Conservation (phyloP, 2,797 vertebrate species). For the Hephaestus fuliginosus region DNA sequence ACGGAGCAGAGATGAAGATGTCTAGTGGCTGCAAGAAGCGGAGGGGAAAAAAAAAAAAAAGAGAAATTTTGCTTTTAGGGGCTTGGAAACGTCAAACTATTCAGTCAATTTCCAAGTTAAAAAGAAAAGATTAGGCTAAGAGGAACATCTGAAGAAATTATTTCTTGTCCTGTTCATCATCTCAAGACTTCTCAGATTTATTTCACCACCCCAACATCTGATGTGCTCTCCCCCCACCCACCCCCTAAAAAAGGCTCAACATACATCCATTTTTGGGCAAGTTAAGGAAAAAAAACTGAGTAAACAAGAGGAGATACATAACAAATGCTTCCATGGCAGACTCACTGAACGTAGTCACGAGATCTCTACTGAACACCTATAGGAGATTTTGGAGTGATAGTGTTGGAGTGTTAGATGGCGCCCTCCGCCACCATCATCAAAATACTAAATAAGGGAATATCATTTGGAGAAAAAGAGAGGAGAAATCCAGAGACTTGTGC, state of each 20-base stretch:
- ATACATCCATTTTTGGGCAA: not conserved
- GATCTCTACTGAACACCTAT: slow-evolving; percentile 6
- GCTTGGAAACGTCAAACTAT: not conserved
- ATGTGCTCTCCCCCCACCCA: not conserved
- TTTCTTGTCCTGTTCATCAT: slow-evolving; percentile 3
- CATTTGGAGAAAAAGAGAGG: not conserved
- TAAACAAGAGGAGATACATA: not conserved
- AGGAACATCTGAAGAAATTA: not conserved
- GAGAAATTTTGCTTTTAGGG: not conserved
- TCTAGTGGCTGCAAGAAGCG: not conserved
- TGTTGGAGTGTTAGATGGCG: not conserved
- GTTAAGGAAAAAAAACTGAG: not conserved
- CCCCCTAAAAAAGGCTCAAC: not conserved
- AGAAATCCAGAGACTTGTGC: not conserved
- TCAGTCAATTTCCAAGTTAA: not conserved
- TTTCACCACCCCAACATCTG: not conserved
- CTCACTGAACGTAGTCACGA: not conserved
- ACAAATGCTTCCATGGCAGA: not conserved
- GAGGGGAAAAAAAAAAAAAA: not conserved
- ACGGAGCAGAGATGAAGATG: slow-evolving; percentile 17
- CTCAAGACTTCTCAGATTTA: slow-evolving; percentile 4
- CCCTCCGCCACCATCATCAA: not conserved
- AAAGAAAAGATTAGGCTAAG: not conserved
- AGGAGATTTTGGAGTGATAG: not conserved
- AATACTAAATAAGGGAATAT: not conserved